Evolutionary conservation across 35 echinoderm and acorn worm species (phyloP).

Genomic region (Ptychodera flava): DNA sequence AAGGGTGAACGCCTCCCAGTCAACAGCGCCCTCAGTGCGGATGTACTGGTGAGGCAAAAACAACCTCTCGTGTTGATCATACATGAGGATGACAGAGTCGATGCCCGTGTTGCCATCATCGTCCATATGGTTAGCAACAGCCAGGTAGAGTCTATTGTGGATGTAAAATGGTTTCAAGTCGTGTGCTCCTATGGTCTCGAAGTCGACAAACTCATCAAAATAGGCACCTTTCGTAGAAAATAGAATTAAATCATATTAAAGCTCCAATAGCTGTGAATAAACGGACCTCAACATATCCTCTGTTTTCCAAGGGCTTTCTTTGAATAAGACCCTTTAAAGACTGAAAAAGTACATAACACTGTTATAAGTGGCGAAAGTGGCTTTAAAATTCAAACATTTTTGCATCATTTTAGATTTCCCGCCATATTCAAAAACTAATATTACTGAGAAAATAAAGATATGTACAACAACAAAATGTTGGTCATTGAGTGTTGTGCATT

Average conservation of each 20-base stretch:
- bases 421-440: too few relatives aligned
- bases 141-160: slow-evolving; percentile 21
- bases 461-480: slow-evolving; percentile 1
- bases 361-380: neutral
- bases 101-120: neutral
- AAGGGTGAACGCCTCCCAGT: slow-evolving; percentile 37
- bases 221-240: slow-evolving; percentile 14
- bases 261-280: neutral
- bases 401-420: too few relatives aligned
- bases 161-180: slow-evolving; percentile 36
- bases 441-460: neutral
- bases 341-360: neutral
- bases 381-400: neutral
- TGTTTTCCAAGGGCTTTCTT: too few relatives aligned
- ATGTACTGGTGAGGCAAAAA: slow-evolving; percentile 43
- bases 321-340: too few relatives aligned
- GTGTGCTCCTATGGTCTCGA: neutral
- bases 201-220: slow-evolving; percentile 26
- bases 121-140: neutral
- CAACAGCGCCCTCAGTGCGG: slow-evolving; percentile 26
- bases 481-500: too few relatives aligned
- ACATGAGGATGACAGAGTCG: slow-evolving; percentile 29
- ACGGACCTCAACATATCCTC: slow-evolving; percentile 5
- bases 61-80: neutral
- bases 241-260: neutral